Evolutionary conservation across 2,888 invertebrate species (phyloP).

Genomic region (Timandra comae): DNA sequence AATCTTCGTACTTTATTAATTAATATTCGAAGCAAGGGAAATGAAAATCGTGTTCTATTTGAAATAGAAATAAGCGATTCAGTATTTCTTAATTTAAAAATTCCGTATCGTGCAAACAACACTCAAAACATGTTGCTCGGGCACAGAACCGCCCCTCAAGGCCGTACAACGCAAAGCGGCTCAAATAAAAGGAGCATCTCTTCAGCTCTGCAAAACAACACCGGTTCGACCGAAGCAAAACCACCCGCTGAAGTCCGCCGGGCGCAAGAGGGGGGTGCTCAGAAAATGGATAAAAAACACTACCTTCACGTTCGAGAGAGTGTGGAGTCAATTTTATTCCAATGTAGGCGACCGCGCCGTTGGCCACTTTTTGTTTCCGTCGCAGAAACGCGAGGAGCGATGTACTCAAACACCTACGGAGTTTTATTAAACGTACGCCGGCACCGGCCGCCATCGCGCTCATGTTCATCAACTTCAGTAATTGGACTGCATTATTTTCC

Average conservation of each 20-base stretch:
- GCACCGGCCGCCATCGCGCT: slow-evolving; percentile 10
- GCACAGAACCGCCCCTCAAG: slow-evolving; percentile 63
- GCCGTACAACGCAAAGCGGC: slow-evolving; percentile 68
- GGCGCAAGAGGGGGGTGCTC: slow-evolving; percentile 40
- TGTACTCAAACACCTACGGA: slow-evolving; percentile 72
- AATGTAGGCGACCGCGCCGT: slow-evolving; percentile 75
- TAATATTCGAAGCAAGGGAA: too few species aligned
- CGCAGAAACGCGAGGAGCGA: slow-evolving; percentile 70
- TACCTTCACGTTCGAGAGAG: slow-evolving; percentile 74
- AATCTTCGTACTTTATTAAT: too few species aligned
- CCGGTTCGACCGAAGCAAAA: slow-evolving; percentile 72
- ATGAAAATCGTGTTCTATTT: slow-evolving; percentile 13
- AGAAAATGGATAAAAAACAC: slow-evolving; percentile 66
- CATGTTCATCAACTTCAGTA: slow-evolving; percentile 25
- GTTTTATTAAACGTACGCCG: slow-evolving; percentile 64
- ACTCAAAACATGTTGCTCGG: slow-evolving; percentile 65
- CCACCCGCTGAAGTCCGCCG: slow-evolving; percentile 73
- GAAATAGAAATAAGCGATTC: slow-evolving; percentile 36
- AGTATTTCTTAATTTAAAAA: slow-evolving; percentile 71
- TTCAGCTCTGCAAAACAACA: slow-evolving; percentile 76
- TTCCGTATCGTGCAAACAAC: slow-evolving; percentile 67
- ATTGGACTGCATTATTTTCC: slow-evolving; percentile 23
- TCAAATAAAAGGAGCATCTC: slow-evolving; percentile 74
- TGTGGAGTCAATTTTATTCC: slow-evolving; percentile 77
- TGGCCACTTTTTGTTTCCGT: slow-evolving; percentile 74